Percentiles rank a stretch among this genome's conserved stretches.
These are phyloP conservation scores for Phyllopteryx taeniolatus DNA, from an alignment of 2,113 vertebrate genomes.

Conservation along the genomic window DNA sequence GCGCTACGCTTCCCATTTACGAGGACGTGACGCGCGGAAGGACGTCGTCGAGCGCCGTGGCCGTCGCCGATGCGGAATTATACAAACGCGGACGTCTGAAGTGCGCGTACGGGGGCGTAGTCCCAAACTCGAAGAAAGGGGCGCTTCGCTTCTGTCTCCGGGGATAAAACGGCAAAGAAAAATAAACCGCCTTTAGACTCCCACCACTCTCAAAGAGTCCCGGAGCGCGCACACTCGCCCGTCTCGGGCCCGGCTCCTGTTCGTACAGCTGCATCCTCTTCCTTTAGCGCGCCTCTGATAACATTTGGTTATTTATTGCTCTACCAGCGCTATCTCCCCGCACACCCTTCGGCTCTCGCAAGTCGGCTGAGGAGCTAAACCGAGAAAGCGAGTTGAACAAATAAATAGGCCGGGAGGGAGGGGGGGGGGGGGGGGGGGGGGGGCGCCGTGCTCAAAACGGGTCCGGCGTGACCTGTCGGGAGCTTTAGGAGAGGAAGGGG, in stretches of 20 bases:
- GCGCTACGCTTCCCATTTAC: background rate
- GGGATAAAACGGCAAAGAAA: conserved; percentile 72
- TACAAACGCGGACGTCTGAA: conserved; percentile 3
- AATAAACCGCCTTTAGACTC: conserved; percentile 73
- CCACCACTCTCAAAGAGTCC: conserved; percentile 69
- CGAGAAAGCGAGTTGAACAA: conserved; percentile 56
- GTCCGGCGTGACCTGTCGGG: conserved; percentile 37
- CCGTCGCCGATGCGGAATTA: background rate
- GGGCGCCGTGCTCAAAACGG: conserved; percentile 45
- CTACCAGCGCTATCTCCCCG: conserved; percentile 62
- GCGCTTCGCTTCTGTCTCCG: conserved; percentile 29
- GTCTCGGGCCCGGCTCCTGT: conserved; percentile 68
- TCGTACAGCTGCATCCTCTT: conserved; percentile 82
- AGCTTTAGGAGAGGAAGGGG: conserved; percentile 47
- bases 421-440: conserved; percentile 2
- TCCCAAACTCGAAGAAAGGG: conserved; percentile 26
- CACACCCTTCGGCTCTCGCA: conserved; percentile 67
- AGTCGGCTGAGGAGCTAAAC: conserved; percentile 53
- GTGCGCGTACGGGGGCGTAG: background rate
- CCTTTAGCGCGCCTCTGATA: conserved; percentile 76
- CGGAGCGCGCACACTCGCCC: conserved; percentile 63
- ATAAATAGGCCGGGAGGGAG: conserved; percentile 28
- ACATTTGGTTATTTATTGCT: conserved; percentile 81
- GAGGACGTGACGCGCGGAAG: background rate
- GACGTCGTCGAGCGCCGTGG: background rate